Conservation (phyloP, 2,888 invertebrate species). For the Trichopoda pennipes region DNA sequence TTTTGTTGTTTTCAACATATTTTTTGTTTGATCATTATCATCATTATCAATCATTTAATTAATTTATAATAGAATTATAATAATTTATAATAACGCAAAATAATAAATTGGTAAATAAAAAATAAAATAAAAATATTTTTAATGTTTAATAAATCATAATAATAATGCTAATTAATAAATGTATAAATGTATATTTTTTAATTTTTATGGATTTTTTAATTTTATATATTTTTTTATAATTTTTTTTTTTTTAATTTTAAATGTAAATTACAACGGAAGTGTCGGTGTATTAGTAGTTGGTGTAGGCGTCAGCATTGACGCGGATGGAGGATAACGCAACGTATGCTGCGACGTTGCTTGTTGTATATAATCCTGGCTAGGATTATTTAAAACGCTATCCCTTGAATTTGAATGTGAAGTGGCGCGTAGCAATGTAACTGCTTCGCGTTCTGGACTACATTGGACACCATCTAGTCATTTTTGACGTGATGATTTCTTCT, state of each 20-base stretch:
- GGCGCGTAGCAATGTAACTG: slow-evolving; percentile 84
- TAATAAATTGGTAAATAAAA: slow-evolving; percentile 77
- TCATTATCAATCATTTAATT: slow-evolving; percentile 63
- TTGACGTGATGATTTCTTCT: slow-evolving; percentile 96
- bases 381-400: slow-evolving; percentile 82
- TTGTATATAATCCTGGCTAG: slow-evolving; percentile 83
- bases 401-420: slow-evolving; percentile 85
- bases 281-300: slow-evolving; percentile 82
- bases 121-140: slow-evolving; percentile 60
- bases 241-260: slow-evolving; percentile 60
- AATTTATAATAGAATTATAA: slow-evolving; percentile 76
- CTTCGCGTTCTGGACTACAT: slow-evolving; percentile 85
- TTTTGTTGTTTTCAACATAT: slow-evolving; percentile 24
- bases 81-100: slow-evolving; percentile 80
- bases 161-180: slow-evolving; percentile 68
- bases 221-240: slow-evolving; percentile 30
- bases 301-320: slow-evolving; percentile 82
- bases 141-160: slow-evolving; percentile 68
- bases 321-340: slow-evolving; percentile 82
- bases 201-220: slow-evolving; percentile 58
- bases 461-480: slow-evolving; percentile 91
- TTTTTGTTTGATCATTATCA: slow-evolving; percentile 54
- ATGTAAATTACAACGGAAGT: slow-evolving; percentile 81
- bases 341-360: slow-evolving; percentile 82
- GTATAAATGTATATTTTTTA: slow-evolving; percentile 62